Evolutionary conservation across 2,888 invertebrate species (phyloP).

Genomic region (Papilio gigon): DNA sequence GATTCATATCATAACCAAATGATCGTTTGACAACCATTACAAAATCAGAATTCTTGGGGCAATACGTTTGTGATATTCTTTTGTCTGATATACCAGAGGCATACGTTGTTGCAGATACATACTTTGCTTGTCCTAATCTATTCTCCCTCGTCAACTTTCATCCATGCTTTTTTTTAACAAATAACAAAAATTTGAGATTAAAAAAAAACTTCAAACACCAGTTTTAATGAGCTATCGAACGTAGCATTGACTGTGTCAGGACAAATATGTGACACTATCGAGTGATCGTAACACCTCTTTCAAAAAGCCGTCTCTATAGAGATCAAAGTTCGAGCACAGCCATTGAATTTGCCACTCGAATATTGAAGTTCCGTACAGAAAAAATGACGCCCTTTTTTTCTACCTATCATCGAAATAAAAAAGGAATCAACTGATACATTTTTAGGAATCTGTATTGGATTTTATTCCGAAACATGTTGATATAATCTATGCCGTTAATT

Average conservation of each 20-base stretch:
- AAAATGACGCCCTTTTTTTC: background rate
- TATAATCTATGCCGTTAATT: too few species aligned
- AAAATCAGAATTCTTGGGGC: too few species aligned
- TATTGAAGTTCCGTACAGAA: background rate
- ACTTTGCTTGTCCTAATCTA: background rate
- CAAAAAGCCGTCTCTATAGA: slow-evolving; percentile 14
- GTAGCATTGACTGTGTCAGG: background rate
- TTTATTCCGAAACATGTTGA: too few species aligned
- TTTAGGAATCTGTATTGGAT: too few species aligned
- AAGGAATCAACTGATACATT: background rate
- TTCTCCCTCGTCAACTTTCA: background rate
- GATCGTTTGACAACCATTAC: too few species aligned
- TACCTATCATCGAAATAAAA: background rate
- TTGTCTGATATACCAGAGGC: too few species aligned
- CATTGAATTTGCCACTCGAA: background rate
- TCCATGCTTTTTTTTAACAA: background rate
- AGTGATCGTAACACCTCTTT: slow-evolving; percentile 8
- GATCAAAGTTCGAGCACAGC: slow-evolving; percentile 23
- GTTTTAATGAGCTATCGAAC: slow-evolving; percentile 21
- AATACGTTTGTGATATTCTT: too few species aligned
- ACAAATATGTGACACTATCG: slow-evolving; percentile 15
- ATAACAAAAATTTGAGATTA: background rate
- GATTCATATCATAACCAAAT: too few species aligned
- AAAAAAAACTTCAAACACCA: background rate
- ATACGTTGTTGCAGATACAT: too few species aligned